These are phyloP conservation scores for Phocoena sinus DNA, from an alignment of 2,113 vertebrate genomes.

Conservation along the genomic window DNA sequence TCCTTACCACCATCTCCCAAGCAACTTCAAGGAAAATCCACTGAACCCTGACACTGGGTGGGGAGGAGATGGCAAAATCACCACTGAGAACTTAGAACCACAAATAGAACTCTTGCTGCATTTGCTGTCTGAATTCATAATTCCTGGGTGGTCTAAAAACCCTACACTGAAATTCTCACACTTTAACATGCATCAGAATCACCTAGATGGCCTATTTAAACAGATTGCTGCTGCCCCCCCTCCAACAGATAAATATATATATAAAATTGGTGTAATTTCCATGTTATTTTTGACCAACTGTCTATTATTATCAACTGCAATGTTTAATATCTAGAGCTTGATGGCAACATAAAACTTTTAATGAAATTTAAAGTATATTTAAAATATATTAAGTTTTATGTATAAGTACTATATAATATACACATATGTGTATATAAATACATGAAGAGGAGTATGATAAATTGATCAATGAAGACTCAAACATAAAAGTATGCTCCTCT, in stretches of 20 bases:
- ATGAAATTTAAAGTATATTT: background rate
- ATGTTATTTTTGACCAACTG: background rate
- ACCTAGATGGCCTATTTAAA: background rate
- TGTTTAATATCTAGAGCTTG: background rate
- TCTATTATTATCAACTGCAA: background rate
- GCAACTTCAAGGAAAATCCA: background rate
- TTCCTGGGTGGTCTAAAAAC: background rate
- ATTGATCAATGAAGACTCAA: background rate
- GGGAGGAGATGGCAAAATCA: background rate
- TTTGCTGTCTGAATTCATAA: background rate
- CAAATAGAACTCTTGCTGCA: background rate
- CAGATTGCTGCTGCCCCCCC: background rate
- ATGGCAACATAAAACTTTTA: background rate
- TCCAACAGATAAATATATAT: background rate
- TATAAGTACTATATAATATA: background rate
- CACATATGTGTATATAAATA: background rate
- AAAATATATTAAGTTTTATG: background rate
- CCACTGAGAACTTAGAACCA: background rate
- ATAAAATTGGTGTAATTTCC: background rate
- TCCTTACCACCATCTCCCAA: background rate
- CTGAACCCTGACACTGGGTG: background rate
- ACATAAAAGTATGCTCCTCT: background rate
- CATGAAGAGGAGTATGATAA: background rate
- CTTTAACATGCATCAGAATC: background rate
- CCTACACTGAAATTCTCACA: background rate